These are phyloP conservation scores for Mastacembelus armatus DNA, from an alignment of 2,797 vertebrate genomes.

Conservation along the genomic window DNA sequence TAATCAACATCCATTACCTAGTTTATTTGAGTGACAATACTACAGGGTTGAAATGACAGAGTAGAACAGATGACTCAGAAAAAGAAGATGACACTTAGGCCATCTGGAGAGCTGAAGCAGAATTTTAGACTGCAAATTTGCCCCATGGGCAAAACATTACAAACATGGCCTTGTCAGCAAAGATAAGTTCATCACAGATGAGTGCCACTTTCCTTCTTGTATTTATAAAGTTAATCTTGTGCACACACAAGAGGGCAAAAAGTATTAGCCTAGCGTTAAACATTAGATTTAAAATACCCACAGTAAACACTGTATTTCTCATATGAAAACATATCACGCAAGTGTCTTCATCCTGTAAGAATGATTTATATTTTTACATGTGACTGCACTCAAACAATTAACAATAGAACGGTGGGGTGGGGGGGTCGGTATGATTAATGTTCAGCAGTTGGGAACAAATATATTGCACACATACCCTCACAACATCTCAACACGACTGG, in stretches of 20 bases:
- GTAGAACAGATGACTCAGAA: conserved; percentile 27
- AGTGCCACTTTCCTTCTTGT: conserved; percentile 8
- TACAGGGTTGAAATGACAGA: conserved; percentile 26
- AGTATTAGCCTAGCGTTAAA: background rate
- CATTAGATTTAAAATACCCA: background rate
- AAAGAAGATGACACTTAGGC: conserved; percentile 19
- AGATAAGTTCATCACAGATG: conserved; percentile 8
- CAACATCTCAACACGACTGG: no score
- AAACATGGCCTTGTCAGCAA: conserved; percentile 26
- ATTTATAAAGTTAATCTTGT: conserved; percentile 16
- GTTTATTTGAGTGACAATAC: background rate
- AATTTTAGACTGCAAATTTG: conserved; percentile 3
- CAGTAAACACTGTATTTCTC: background rate
- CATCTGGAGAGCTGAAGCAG: conserved; percentile 20
- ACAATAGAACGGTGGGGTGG: no score
- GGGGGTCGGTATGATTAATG: no score
- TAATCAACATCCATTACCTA: no score
- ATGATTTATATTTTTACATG: background rate
- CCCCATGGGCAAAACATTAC: conserved; percentile 11
- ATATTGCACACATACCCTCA: no score
- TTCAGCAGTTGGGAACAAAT: no score
- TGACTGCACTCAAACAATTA: no score
- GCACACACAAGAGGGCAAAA: background rate
- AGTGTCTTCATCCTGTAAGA: background rate
- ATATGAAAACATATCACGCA: background rate